phyloP scores from a whole-genome alignment of 2,797 vertebrate species.

The Artibeus lituratus region DNA sequence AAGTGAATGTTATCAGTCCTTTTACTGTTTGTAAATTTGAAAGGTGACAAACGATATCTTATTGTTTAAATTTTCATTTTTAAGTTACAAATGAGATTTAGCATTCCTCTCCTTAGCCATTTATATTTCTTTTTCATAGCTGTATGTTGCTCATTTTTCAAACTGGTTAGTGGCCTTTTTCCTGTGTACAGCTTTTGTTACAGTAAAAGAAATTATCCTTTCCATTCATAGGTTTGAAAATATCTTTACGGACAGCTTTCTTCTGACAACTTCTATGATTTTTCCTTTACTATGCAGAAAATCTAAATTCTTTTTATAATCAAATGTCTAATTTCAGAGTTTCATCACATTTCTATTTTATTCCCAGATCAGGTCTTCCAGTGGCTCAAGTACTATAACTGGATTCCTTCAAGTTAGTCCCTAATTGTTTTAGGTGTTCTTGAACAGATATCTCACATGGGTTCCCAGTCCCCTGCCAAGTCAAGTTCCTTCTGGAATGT shows the following conservation, averaged over 20 bases:
- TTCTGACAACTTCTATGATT: background rate
- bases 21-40: constrained; percentile 13
- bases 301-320: constrained; percentile 12
- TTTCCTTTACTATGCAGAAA: background rate
- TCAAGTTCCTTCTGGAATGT: background rate
- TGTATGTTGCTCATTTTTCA: constrained; percentile 14
- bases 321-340: constrained; percentile 3
- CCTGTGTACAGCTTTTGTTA: background rate
- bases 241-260: background rate
- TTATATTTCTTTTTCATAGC: constrained; percentile 2
- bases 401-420: background rate
- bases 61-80: constrained; percentile 51
- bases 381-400: background rate
- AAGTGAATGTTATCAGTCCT: background rate
- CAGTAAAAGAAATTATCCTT: background rate
- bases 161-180: background rate
- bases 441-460: background rate
- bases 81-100: constrained; percentile 1
- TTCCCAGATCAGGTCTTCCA: background rate
- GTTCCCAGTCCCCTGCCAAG: background rate
- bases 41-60: constrained; percentile 32
- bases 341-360: constrained; percentile 35
- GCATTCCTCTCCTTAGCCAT: background rate
- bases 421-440: background rate
- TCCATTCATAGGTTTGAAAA: background rate